Conservation (phyloP, 2,888 invertebrate genomes). For the Neelides folsomi region DNA sequence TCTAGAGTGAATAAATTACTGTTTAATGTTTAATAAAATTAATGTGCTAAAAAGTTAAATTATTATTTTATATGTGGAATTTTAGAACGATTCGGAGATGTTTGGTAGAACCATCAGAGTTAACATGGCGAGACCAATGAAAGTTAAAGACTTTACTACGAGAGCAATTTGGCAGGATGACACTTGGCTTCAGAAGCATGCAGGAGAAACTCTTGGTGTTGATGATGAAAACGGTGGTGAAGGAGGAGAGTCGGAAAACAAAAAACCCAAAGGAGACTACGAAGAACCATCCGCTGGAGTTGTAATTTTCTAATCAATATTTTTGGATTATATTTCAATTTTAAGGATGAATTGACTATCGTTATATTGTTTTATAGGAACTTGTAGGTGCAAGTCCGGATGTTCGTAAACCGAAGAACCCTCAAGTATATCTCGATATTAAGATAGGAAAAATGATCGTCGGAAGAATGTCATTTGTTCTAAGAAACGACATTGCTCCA, state of each 20-base stretch:
- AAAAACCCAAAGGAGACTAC: conserved; percentile 38
- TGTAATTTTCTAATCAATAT: conserved; percentile 1
- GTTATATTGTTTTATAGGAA: conserved; percentile 10
- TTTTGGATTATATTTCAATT: not conserved
- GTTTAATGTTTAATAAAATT: no score
- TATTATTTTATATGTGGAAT: not conserved
- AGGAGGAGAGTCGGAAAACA: conserved; percentile 37
- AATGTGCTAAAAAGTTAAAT: not conserved
- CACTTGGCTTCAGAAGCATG: conserved; percentile 93
- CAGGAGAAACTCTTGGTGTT: conserved; percentile 62
- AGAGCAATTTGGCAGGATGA: conserved; percentile 98
- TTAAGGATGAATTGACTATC: not conserved
- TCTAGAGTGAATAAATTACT: not conserved
- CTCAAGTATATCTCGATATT: conserved; percentile 92
- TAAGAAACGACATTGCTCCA: conserved; percentile 85
- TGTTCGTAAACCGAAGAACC: conserved; percentile 46
- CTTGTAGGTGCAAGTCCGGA: conserved; percentile 22
- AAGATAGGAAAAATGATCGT: conserved; percentile 74
- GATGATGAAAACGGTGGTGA: conserved; percentile 32
- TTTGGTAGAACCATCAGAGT: conserved; percentile 92
- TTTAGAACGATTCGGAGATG: conserved; percentile 88
- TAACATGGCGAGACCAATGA: conserved; percentile 92
- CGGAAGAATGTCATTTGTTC: conserved; percentile 81
- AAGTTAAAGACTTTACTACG: conserved; percentile 87
- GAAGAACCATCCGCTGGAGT: conserved; percentile 10